phyloP scores from a whole-genome alignment of 1,140 invertebrate genomes.

The Apis laboriosa region DNA sequence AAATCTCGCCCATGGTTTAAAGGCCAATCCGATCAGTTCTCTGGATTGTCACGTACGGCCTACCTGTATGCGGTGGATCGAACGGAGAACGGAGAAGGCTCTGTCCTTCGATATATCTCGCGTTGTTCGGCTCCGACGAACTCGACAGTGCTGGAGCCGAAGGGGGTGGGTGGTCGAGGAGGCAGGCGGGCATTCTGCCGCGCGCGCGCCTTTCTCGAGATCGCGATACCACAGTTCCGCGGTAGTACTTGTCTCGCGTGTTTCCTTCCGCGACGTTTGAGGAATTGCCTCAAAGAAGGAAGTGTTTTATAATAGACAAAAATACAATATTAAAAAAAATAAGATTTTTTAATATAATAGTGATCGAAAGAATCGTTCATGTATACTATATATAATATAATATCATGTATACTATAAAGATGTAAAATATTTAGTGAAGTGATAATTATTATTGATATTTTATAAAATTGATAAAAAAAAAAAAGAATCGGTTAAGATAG shows the following conservation, averaged over 20 bases:
- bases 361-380: not conserved
- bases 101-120: constrained; percentile 40
- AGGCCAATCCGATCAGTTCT: constrained; percentile 40
- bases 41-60: constrained; percentile 30
- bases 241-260: constrained; percentile 47
- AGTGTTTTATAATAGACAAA: not conserved
- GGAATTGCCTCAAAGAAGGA: constrained; percentile 19
- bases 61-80: constrained; percentile 33
- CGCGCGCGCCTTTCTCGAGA: constrained; percentile 53
- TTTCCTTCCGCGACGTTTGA: constrained; percentile 51
- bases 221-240: constrained; percentile 54
- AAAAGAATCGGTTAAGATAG: too few relatives aligned
- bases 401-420: too few relatives aligned
- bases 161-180: constrained; percentile 49
- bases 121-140: constrained; percentile 4
- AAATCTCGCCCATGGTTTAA: constrained; percentile 18
- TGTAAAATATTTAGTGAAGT: not conserved
- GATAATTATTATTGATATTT: not conserved
- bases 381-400: not conserved
- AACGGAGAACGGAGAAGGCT: constrained; percentile 39
- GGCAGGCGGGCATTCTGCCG: constrained; percentile 46
- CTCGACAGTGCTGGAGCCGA: constrained; percentile 31
- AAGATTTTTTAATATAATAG: not conserved
- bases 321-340: not conserved
- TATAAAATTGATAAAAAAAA: too few relatives aligned